Conservation (phyloP, 2,888 invertebrate species). For the Drosophila infuscata region DNA sequence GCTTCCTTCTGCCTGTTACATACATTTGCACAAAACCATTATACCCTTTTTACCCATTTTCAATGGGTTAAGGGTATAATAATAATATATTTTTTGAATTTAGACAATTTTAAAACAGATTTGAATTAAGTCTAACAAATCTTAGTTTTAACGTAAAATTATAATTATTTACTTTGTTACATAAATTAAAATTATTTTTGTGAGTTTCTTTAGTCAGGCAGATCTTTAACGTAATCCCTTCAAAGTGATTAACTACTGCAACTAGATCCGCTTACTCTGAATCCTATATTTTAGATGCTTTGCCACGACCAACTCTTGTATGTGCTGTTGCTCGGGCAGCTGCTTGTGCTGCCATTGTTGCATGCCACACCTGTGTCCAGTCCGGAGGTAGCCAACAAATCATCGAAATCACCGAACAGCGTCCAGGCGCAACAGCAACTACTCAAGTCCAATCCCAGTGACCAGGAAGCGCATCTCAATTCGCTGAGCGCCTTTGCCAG, state of each 20-base stretch:
- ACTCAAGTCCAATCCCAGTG: slow-evolving; percentile 24
- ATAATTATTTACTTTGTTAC: not conserved
- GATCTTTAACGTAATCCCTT: not conserved
- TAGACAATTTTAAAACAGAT: not conserved
- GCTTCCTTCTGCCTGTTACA: no score
- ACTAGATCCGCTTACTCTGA: slow-evolving; percentile 14
- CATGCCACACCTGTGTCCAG: slow-evolving; percentile 72
- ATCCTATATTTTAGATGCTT: slow-evolving; percentile 55
- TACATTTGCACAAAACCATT: no score
- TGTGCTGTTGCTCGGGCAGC: slow-evolving; percentile 42
- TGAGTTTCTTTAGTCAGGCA: not conserved
- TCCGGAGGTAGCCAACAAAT: slow-evolving; percentile 76
- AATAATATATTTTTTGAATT: no score
- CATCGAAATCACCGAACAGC: slow-evolving; percentile 58
- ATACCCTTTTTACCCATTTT: no score
- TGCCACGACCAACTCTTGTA: slow-evolving; percentile 18
- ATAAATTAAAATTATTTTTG: not conserved
- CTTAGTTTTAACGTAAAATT: not conserved
- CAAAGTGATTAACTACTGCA: not conserved
- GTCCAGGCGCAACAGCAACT: slow-evolving; percentile 51
- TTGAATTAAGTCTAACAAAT: not conserved
- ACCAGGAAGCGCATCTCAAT: slow-evolving; percentile 80
- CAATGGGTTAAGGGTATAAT: no score
- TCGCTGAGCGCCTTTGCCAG: slow-evolving; percentile 82
- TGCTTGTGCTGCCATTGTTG: slow-evolving; percentile 49